These are phyloP conservation scores for Arvicanthis niloticus DNA, from an alignment of 2,113 vertebrate species.

Conservation along the genomic window DNA sequence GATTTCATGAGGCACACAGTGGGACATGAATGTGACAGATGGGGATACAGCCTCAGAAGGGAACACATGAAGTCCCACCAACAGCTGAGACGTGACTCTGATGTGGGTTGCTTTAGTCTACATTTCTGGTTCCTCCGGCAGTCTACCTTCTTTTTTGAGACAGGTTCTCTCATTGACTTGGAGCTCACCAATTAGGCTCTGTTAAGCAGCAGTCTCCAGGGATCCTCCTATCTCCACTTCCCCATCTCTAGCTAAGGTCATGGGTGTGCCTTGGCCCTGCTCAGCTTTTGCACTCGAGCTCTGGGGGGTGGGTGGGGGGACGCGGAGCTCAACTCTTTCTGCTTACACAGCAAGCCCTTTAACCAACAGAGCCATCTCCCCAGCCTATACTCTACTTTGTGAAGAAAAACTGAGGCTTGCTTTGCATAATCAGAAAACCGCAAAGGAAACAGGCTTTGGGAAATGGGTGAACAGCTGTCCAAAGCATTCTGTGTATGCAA, in stretches of 20 bases:
- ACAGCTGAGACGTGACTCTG: not conserved
- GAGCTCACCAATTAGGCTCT: not conserved
- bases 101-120: not conserved
- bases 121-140: not conserved
- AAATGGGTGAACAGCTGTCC: constrained; percentile 23
- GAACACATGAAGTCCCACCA: not conserved
- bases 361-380: not conserved
- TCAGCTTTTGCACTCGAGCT: not conserved
- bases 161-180: not conserved
- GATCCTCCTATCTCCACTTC: not conserved
- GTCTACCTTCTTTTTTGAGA: not conserved
- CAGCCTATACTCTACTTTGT: not conserved
- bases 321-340: not conserved
- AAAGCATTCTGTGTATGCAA: constrained; percentile 38
- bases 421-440: constrained; percentile 22
- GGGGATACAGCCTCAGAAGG: not conserved
- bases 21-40: not conserved
- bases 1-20: not conserved
- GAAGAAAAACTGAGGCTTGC: not conserved
- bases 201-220: not conserved
- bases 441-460: not conserved
- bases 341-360: not conserved
- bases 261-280: not conserved
- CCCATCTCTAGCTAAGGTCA: not conserved
- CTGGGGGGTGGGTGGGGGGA: too few species aligned